Conservation (phyloP, 2,797 vertebrate genomes). For the Steatocranus sp. region DNA sequence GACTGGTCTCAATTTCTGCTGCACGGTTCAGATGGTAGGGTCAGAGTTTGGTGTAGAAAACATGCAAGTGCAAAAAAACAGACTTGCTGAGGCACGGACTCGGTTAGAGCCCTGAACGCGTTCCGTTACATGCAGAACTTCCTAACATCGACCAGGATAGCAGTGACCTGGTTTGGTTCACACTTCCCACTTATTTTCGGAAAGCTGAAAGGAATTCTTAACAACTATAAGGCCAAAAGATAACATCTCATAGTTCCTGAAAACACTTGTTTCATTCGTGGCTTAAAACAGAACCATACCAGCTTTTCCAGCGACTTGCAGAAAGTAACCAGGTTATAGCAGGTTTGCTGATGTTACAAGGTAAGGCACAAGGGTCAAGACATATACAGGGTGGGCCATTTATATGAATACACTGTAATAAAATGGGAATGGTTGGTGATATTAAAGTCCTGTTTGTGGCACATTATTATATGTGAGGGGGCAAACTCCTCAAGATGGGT, state of each 20-base stretch:
- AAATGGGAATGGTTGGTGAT: no score
- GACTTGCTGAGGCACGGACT: background rate
- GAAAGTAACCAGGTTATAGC: background rate
- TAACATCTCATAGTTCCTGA: background rate
- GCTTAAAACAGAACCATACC: background rate
- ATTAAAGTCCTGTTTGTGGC: no score
- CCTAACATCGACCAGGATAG: background rate
- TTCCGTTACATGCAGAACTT: background rate
- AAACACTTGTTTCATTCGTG: background rate
- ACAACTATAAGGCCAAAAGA: background rate
- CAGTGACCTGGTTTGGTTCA: background rate
- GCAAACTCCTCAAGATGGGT: no score
- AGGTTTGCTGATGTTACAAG: background rate
- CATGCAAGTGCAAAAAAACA: background rate
- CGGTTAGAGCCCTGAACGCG: background rate
- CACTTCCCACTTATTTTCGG: background rate
- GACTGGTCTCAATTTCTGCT: background rate
- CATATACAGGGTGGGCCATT: background rate
- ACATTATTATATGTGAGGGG: no score
- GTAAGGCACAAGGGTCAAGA: background rate
- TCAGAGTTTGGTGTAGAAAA: no score
- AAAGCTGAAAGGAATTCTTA: background rate
- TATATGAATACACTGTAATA: no score
- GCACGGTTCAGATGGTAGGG: background rate
- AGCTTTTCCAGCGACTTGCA: background rate